These are phyloP conservation scores for Dicycla oo DNA, from an alignment of 2,888 invertebrate genomes.

Conservation along the genomic window DNA sequence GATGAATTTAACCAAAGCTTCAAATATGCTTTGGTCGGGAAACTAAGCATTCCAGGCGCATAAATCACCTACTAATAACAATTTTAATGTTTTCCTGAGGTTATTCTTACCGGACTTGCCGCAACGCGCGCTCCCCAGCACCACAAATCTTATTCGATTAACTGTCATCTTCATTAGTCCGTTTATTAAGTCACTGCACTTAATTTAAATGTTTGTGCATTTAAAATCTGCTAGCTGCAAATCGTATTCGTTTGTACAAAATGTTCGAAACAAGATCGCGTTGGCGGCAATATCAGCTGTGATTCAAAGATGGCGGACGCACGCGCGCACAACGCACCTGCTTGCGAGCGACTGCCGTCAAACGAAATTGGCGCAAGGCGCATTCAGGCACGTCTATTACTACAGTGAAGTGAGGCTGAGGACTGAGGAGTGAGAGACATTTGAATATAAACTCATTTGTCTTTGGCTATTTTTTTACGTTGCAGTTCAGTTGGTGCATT, in stretches of 20 bases:
- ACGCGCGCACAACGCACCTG: conserved; percentile 88
- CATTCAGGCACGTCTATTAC: conserved; percentile 80
- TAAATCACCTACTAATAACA: conserved; percentile 69
- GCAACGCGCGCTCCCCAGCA: conserved; percentile 93
- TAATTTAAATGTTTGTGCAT: conserved; percentile 70
- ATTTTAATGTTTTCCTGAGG: conserved; percentile 66
- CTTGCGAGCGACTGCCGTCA: conserved; percentile 87
- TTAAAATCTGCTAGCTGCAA: conserved; percentile 66
- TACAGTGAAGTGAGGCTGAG: too few relatives aligned
- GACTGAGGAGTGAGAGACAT: conserved; percentile 74
- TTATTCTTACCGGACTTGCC: conserved; percentile 93
- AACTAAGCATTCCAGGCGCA: conserved; percentile 63
- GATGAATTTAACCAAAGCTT: conserved; percentile 65
- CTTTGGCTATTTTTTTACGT: conserved; percentile 62
- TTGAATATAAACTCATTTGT: conserved; percentile 72
- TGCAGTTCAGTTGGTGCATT: conserved; percentile 56
- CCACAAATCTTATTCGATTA: conserved; percentile 94
- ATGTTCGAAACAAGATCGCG: conserved; percentile 74
- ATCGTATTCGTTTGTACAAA: conserved; percentile 64
- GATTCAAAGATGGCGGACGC: conserved; percentile 80
- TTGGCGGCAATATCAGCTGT: conserved; percentile 84
- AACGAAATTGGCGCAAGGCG: conserved; percentile 86
- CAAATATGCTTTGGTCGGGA: conserved; percentile 61
- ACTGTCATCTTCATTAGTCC: conserved; percentile 93
- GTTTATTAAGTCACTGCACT: conserved; percentile 76